Evolutionary conservation across 2,113 vertebrate genomes (phyloP).

Genomic region (Corythaeola cristata): DNA sequence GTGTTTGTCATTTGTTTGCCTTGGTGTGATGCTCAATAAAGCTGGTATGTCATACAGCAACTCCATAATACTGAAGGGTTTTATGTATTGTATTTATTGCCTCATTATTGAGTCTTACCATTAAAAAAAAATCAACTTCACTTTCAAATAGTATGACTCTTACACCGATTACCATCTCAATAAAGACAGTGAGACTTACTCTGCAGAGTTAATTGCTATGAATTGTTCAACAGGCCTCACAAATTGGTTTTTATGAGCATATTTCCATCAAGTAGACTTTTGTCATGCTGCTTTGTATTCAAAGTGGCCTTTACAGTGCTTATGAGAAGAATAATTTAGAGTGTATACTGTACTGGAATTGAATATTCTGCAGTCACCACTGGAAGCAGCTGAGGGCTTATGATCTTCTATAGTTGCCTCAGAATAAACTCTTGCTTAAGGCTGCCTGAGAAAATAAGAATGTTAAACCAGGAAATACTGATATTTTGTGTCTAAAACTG

Average conservation of each 20-base stretch:
- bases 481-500: neutral
- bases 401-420: neutral
- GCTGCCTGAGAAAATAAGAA: neutral
- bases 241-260: slow-evolving; percentile 22
- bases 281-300: neutral
- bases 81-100: neutral
- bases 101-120: neutral
- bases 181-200: neutral
- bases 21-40: neutral
- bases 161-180: slow-evolving; percentile 2
- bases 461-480: neutral
- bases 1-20: neutral
- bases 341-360: neutral
- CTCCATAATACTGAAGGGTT: neutral
- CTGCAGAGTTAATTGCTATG: slow-evolving; percentile 18
- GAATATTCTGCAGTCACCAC: neutral
- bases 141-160: neutral
- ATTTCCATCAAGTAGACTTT: slow-evolving; percentile 4
- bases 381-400: neutral
- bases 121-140: neutral
- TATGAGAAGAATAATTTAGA: neutral
- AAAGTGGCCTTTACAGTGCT: slow-evolving; percentile 19
- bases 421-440: neutral
- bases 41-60: neutral
- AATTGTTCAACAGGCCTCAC: slow-evolving; percentile 12